Percentiles rank a stretch among this genome's conserved stretches.
Conservation (phyloP, 2,888 invertebrate species). For the Melinopterus prodromus region DNA sequence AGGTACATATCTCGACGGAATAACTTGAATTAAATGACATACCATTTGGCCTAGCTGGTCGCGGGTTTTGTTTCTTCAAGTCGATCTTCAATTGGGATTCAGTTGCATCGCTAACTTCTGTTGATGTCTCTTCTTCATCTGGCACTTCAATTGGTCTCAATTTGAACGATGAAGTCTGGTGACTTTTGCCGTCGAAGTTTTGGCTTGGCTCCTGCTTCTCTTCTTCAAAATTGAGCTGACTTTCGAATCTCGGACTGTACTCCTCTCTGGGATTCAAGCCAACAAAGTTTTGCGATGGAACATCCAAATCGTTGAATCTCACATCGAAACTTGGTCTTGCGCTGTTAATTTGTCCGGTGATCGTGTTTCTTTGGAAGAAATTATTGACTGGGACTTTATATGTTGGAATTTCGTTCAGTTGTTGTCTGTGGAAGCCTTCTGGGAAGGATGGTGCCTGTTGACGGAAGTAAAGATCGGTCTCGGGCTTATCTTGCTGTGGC, state of each 20-base stretch:
- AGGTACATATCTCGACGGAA: background rate
- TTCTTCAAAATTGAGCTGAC: no score
- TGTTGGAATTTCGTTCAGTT: conserved; percentile 16
- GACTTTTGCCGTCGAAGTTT: background rate
- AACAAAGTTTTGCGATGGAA: conserved; percentile 42
- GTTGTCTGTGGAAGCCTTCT: conserved; percentile 33
- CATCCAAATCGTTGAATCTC: conserved; percentile 26
- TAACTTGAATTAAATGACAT: background rate
- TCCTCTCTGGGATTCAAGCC: conserved; percentile 43
- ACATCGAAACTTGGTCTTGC: conserved; percentile 37
- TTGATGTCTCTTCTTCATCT: conserved; percentile 26
- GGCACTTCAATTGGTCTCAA: conserved; percentile 35
- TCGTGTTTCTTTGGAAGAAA: conserved; percentile 45
- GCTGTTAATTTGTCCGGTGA: conserved; percentile 43
- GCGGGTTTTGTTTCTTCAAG: conserved; percentile 44
- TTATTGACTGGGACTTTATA: conserved; percentile 42
- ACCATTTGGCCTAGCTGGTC: conserved; percentile 19
- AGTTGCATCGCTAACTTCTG: conserved; percentile 57
- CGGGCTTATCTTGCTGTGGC: conserved; percentile 23
- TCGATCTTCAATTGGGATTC: conserved; percentile 61
- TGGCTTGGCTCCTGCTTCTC: background rate
- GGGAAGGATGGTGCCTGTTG: conserved; percentile 33
- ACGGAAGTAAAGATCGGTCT: conserved; percentile 28
- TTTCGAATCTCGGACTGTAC: conserved; percentile 29
- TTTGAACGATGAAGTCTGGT: conserved; percentile 23